Evolutionary conservation across 2,797 vertebrate species (phyloP), one percentile per base, ranked within the genome.

Genomic region (Eremophila alpestris): DNA sequence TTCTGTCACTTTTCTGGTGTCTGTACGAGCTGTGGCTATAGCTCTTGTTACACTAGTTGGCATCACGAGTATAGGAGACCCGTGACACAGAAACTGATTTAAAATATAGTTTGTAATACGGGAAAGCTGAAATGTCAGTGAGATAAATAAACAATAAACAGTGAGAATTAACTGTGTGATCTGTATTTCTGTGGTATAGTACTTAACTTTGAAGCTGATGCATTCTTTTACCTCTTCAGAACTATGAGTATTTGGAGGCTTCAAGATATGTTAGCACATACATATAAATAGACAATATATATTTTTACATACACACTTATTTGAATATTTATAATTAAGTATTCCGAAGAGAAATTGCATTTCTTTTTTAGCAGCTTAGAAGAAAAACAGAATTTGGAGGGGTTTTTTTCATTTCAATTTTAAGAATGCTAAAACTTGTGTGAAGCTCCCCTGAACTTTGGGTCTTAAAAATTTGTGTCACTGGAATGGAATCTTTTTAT

Each of bases 371-470:
- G n/a, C 10, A 41, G 11, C 24, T 76, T 46, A 55, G 21, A 55
- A 73, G 29, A 20, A 48, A 80, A 80, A 34, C 6, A 63, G 34
- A 24, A 5, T 56, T 91, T 68, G 24, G 19, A 40, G 7, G 5
- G 4, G 0, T 0, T 9, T 19, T 83, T 78, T 56, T 29, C 17
- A 32, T 64, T 58, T 5, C 3, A 8, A 0, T 23, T 38, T 2
- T 45, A 65, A 9, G 16, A 85, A 49, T 55, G 18, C 9, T 62
- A 34, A 51, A 79, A 70, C 13, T 69, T 59, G 2, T 1, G 9
- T 45, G 56, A 62, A 85, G 15, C 19, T 76, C 4, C 5, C 5
- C 24, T 40, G 34, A 74, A 17, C 21, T 76, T 14, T 36, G 15
- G 3, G 9, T 89, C 59, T 74, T 68, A 40, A 78, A 91, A 69